Conservation (phyloP, 2,888 invertebrate genomes). For the Ganaspis brasiliensis region DNA sequence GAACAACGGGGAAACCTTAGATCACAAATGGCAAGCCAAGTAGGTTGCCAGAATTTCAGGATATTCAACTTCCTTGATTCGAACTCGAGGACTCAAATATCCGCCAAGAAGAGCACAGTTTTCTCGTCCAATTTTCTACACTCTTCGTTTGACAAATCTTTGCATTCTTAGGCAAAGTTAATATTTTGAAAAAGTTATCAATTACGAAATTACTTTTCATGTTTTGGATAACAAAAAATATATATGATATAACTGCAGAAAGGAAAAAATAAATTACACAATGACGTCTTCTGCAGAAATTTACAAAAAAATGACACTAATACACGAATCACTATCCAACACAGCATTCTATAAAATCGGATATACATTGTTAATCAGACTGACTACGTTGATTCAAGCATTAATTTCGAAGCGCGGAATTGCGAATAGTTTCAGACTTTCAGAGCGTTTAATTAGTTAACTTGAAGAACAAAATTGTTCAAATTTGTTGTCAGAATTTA, state of each 20-base stretch:
- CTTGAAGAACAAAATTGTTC: neutral
- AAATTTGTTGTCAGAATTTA: neutral
- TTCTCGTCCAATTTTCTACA: neutral
- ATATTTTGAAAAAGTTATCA: too few species aligned
- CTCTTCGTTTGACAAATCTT: too few species aligned
- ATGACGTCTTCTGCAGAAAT: too few species aligned
- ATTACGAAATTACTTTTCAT: too few species aligned
- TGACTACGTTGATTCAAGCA: neutral
- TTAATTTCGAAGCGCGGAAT: neutral
- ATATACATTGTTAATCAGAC: too few species aligned
- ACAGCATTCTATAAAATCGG: too few species aligned
- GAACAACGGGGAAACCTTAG: neutral
- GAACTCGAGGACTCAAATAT: neutral
- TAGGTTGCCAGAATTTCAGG: slow-evolving; percentile 6
- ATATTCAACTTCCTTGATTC: neutral
- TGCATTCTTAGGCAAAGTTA: too few species aligned
- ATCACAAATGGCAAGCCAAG: neutral
- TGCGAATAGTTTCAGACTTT: neutral
- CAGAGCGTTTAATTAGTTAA: neutral
- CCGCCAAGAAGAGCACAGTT: neutral
- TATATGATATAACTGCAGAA: too few species aligned
- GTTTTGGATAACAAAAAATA: too few species aligned
- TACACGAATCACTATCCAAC: too few species aligned
- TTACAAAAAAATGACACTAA: too few species aligned
- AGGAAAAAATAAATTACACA: too few species aligned